phyloP scores from a whole-genome alignment of 2,888 invertebrate species.

The Oconnorella tubifera region DNA sequence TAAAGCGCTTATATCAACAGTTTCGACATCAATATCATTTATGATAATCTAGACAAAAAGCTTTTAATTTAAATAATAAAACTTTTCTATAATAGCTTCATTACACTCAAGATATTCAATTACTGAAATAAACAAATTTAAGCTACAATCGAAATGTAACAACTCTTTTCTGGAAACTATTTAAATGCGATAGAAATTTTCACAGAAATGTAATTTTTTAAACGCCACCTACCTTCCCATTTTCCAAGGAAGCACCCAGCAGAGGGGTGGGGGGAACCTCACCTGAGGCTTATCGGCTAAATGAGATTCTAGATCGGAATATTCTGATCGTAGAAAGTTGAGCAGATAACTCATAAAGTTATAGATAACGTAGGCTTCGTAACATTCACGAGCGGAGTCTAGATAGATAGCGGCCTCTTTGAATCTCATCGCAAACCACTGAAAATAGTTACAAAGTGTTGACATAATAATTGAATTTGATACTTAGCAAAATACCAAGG shows the following conservation, averaged over 20 bases:
- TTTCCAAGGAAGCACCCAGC: constrained; percentile 80
- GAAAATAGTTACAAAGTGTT: not conserved
- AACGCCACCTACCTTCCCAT: constrained; percentile 78
- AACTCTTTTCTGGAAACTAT: no score
- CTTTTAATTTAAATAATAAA: no score
- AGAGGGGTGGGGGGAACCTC: constrained; percentile 83
- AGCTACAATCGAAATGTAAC: no score
- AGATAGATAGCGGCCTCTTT: constrained; percentile 85
- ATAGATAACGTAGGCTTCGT: constrained; percentile 96
- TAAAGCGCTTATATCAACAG: no score
- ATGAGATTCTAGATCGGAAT: constrained; percentile 71
- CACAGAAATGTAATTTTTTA: no score
- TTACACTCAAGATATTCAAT: no score
- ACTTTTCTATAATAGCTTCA: no score
- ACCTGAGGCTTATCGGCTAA: constrained; percentile 70
- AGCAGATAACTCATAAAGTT: constrained; percentile 93
- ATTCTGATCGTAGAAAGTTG: constrained; percentile 80
- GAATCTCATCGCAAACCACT: constrained; percentile 84
- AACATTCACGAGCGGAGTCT: constrained; percentile 88
- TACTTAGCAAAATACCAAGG: not conserved
- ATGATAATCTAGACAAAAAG: no score
- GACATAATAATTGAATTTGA: not conserved
- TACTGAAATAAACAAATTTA: no score
- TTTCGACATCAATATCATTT: no score
- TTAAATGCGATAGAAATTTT: no score